phyloP scores from a whole-genome alignment of 2,113 vertebrate genomes.

The Serinus canaria region DNA sequence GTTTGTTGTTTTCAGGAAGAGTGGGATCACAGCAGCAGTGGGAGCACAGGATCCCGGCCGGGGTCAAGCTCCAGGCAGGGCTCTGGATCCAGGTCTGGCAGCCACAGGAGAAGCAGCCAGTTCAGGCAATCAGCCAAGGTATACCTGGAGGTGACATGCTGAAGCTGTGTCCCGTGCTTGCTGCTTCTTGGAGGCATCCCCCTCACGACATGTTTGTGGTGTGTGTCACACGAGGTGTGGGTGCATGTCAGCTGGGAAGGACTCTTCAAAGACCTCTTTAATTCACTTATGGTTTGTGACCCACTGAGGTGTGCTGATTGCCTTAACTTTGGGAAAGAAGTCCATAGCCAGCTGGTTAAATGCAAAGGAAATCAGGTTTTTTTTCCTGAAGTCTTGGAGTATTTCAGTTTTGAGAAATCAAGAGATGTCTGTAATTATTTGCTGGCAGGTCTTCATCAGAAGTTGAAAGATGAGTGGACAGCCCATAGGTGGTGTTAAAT shows the following conservation, averaged over 20 bases:
- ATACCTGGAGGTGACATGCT: background rate
- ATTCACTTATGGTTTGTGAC: background rate
- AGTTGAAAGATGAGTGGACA: background rate
- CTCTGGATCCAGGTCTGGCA: slow-evolving; percentile 80
- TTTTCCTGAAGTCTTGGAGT: background rate
- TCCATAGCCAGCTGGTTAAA: background rate
- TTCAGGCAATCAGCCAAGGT: slow-evolving; percentile 77
- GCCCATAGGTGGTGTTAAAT: background rate
- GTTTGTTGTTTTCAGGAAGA: slow-evolving; percentile 75
- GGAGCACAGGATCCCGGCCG: slow-evolving; percentile 76
- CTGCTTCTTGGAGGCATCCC: background rate
- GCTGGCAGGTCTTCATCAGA: background rate
- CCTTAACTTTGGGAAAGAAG: background rate
- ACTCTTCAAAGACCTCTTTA: background rate
- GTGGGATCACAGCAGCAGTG: slow-evolving; percentile 85
- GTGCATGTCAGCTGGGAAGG: background rate
- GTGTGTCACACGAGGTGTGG: background rate
- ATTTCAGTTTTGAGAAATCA: background rate
- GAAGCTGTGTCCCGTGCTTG: background rate
- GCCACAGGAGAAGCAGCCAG: slow-evolving; percentile 77
- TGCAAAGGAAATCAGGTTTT: background rate
- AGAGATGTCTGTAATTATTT: background rate
- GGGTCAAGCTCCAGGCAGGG: slow-evolving; percentile 78
- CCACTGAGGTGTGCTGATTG: background rate
- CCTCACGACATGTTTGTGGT: background rate